Base-by-base conservation (phyloP, 2,888 invertebrate species). In the Lacanobia wlatinum region DNA sequence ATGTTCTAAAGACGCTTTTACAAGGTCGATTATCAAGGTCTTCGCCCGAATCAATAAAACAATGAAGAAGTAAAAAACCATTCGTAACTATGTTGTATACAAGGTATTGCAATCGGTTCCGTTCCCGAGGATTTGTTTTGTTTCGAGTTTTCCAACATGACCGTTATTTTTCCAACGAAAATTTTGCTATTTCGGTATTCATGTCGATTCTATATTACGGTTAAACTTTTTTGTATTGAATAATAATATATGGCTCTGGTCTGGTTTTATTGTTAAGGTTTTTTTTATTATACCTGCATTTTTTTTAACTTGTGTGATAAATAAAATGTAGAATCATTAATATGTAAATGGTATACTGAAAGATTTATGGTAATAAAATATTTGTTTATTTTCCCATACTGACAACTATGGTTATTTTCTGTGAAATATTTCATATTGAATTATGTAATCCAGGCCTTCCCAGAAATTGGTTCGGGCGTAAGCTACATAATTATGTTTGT, bases 141-240 rank as follows among this genome's bases (percentile, higher is more conserved):
- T 80, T 82, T 67, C 72, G 58, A 59, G 56, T 75, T 80, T 75
- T 60, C 23, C 78, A 78, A 78, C 56, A 70, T 63, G 70, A 38
- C 64, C 68, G 34, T 70, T 80, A 75, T 72, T 81, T 81, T 76
- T 63, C 34, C 70, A 63, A 59, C 58, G 65, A 46, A 63, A 76
- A 70, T 69, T 68, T 76, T 70, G 59, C 78, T 70, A 46, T 70
- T 82, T 82, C 68, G 63, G 73, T 70, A 70, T 81, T 81, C 65
- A 69, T 65, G 62, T 75, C 56, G 80, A 83, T 74, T 74, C 50
- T 70, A 60, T 81, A 80, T 80, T 83, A 74, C 67, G 40, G 68
- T 80, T 23, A 65, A 83, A 75, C 70, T 78, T 83, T 79, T 80
- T 83, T 81, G 59, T 75, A 70, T 81, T 80, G 70, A 65, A 83